Conservation (phyloP, 2,888 invertebrate species). For the Thereva nobilitata region DNA sequence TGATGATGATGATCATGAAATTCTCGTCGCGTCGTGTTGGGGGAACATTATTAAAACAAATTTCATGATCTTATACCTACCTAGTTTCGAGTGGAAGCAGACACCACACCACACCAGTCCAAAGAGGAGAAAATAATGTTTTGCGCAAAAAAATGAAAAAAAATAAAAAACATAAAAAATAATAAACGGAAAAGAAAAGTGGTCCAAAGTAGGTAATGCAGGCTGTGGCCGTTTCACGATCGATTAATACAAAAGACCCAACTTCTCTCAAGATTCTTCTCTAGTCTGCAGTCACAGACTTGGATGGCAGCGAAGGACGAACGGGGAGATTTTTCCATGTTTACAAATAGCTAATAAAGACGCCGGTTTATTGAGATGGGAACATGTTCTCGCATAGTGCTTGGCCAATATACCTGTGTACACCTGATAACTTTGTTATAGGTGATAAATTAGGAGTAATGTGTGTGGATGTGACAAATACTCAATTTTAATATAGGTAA, state of each 20-base stretch:
- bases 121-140: slow-evolving; percentile 12
- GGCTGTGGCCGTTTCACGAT: slow-evolving; percentile 15
- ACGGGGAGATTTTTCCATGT: slow-evolving; percentile 31
- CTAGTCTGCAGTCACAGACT: neutral
- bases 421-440: slow-evolving; percentile 36
- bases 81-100: neutral
- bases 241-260: neutral
- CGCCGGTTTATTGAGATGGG: slow-evolving; percentile 37
- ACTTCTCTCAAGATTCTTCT: no score
- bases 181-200: no score
- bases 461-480: slow-evolving; percentile 39
- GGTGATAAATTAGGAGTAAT: slow-evolving; percentile 36
- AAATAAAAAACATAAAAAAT: neutral
- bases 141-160: slow-evolving; percentile 26
- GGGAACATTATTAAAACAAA: slow-evolving; percentile 15
- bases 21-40: neutral
- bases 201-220: slow-evolving; percentile 15
- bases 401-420: slow-evolving; percentile 3
- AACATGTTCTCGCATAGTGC: slow-evolving; percentile 31
- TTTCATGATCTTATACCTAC: slow-evolving; percentile 14
- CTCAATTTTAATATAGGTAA: slow-evolving; percentile 30
- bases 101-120: neutral
- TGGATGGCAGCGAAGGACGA: slow-evolving; percentile 11
- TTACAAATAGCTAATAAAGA: slow-evolving; percentile 42
- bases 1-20: neutral